A percentile compares a stretch with the other conserved stretches of the same genome.
Conservation (phyloP, 2,888 invertebrate genomes). For the Tetrapedia diversipes region DNA sequence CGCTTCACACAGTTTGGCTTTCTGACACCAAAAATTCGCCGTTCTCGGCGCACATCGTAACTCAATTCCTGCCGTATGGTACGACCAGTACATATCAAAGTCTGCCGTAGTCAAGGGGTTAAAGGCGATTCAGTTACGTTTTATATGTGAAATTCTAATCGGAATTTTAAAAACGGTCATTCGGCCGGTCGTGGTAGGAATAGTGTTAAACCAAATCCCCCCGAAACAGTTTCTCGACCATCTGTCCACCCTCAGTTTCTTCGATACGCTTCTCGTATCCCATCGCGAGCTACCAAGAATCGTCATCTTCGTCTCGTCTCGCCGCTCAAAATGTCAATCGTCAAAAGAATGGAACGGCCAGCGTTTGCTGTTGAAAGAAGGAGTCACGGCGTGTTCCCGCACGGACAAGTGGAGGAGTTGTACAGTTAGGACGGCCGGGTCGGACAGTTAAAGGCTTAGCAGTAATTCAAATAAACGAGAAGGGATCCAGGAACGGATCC, state of each 20-base stretch:
- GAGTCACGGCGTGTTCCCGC: slow-evolving; percentile 26
- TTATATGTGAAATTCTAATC: too few relatives aligned
- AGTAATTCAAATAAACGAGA: slow-evolving; percentile 70
- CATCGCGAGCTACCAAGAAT: neutral
- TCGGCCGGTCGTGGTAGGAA: too few relatives aligned
- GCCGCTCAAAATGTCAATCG: slow-evolving; percentile 9
- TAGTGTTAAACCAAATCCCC: neutral
- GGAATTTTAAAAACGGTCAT: too few relatives aligned
- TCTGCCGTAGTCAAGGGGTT: too few relatives aligned
- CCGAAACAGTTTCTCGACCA: neutral
- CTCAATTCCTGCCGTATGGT: too few relatives aligned
- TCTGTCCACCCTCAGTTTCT: neutral
- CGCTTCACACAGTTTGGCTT: too few relatives aligned
- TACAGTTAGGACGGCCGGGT: slow-evolving; percentile 27
- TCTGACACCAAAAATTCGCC: too few relatives aligned
- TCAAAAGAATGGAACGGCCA: neutral
- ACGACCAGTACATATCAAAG: too few relatives aligned
- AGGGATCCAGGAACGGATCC: slow-evolving; percentile 48
- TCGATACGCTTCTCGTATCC: neutral
- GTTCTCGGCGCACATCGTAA: too few relatives aligned
- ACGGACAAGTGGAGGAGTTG: slow-evolving; percentile 33
- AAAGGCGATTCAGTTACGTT: too few relatives aligned
- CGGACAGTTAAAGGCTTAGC: slow-evolving; percentile 51
- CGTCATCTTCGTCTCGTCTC: neutral
- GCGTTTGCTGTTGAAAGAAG: neutral